Conservation (phyloP, 2,797 vertebrate species). For the Platalea minor region DNA sequence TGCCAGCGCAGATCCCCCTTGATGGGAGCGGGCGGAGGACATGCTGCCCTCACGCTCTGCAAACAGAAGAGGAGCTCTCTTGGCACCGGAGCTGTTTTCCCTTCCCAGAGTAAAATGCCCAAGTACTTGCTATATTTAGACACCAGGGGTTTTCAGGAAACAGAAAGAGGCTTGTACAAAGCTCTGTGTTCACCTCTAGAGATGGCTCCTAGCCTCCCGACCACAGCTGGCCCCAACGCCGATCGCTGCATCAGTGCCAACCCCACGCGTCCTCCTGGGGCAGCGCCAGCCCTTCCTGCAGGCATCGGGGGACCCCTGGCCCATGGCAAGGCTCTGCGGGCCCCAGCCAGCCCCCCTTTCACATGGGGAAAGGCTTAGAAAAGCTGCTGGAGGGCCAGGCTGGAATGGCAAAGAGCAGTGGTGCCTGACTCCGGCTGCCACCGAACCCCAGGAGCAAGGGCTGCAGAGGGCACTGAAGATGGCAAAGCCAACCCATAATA, state of each 20-base stretch:
- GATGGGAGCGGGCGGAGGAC: not conserved
- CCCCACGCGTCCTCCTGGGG: not conserved
- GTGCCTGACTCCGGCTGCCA: not conserved
- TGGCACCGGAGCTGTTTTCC: slow-evolving; percentile 26
- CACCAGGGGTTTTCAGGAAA: not conserved
- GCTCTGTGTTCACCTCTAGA: not conserved
- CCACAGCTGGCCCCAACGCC: not conserved
- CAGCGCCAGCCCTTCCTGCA: not conserved
- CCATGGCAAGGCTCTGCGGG: not conserved
- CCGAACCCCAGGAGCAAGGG: not conserved
- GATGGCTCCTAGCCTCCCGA: not conserved
- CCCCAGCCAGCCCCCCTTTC: not conserved
- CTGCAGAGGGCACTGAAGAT: not conserved
- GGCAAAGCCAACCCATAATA: not conserved
- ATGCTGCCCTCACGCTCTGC: not conserved
- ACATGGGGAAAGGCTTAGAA: not conserved
- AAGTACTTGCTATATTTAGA: slow-evolving; percentile 49
- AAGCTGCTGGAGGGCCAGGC: not conserved
- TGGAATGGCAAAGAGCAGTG: not conserved
- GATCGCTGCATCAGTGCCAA: accelerated
- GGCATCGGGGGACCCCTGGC: not conserved
- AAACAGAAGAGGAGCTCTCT: slow-evolving; percentile 23
- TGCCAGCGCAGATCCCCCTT: not conserved
- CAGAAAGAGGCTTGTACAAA: not conserved
- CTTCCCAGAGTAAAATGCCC: slow-evolving; percentile 42